Evolutionary conservation across 2,888 invertebrate species (phyloP), one percentile per base, ranked within the genome.

Genomic region (Maniola hyperantus): DNA sequence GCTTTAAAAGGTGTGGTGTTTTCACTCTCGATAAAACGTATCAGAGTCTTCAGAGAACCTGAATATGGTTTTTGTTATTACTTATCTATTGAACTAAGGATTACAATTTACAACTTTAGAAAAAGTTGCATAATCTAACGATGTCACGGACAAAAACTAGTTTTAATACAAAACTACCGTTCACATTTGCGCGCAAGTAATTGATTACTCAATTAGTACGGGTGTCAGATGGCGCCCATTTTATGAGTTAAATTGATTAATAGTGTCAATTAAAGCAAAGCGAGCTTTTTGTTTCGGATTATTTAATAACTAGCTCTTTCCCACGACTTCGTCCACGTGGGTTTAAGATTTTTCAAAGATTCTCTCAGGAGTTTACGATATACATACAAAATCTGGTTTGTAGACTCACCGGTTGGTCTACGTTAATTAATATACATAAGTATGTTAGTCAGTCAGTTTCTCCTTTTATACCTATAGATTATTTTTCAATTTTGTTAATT

Each of bases 191-290:
- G 51, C 42, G 42, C 51, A 51, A 53, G 62, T 62, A 62, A 62
- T 62, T 62, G 62, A 62, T 62, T 62, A 55, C 63, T 55, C 54
- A 63, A 63, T 63, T 44, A 55, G 54, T 55, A 18, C 34, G 44
- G 63, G 54, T 55, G 63, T 55, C 46, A 34, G 46, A 55, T 63
- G 54, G 54, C 63, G 63, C 54, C 54, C 63, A 55, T 55, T 63
- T 54, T 46, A 44, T 46, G 63, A 53, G 34, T 55, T 55, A 44
- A 55, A 55, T 63, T 55, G 63, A 63, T 54, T 63, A 54, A 55
- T 63, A 63, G 18, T 53, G 54, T 55, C 54, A 63, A 54, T 63
- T 63, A 63, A 39, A 63, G 15, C 54, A 34, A 53, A 18, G 1
- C 18, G 13, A n/a, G 20, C 39, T 42, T 62, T 53, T 61, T 51